Conservation (phyloP, 2,888 invertebrate genomes). For the Stegophylla sp. region DNA sequence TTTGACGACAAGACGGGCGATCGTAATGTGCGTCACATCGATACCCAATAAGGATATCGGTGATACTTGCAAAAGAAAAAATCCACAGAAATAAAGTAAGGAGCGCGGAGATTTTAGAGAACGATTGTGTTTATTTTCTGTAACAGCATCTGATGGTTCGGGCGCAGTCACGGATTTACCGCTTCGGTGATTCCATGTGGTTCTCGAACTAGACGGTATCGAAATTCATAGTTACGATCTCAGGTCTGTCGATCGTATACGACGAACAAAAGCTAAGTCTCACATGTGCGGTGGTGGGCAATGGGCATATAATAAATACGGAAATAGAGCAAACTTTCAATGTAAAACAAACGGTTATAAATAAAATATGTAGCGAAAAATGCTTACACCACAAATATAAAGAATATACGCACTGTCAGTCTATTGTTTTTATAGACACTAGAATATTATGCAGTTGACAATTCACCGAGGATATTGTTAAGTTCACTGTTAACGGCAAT, state of each 20-base stretch:
- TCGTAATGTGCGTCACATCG: not conserved
- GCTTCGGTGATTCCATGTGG: conserved; percentile 23
- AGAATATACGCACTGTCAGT: not conserved
- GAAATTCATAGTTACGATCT: conserved; percentile 26
- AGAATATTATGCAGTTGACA: conserved; percentile 11
- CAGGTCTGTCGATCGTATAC: conserved; percentile 37
- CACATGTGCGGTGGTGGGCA: not conserved
- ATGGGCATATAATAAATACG: not conserved
- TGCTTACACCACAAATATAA: not conserved
- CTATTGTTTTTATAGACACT: conserved; percentile 4
- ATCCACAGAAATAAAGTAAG: not conserved
- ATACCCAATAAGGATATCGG: too few species aligned
- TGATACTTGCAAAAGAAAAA: not conserved
- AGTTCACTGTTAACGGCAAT: too few species aligned
- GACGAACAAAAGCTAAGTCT: not conserved
- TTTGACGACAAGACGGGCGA: conserved; percentile 6
- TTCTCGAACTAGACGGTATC: conserved; percentile 11
- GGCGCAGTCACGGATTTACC: conserved; percentile 35
- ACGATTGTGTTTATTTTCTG: conserved; percentile 6
- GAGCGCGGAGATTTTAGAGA: conserved; percentile 1
- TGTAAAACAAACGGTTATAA: conserved; percentile 1
- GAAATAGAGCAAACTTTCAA: not conserved
- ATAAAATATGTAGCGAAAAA: not conserved
- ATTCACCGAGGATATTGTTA: not conserved
- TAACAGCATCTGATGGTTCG: conserved; percentile 3